Evolutionary conservation across 2,797 vertebrate species (phyloP).

Genomic region (Poeciliopsis infans): DNA sequence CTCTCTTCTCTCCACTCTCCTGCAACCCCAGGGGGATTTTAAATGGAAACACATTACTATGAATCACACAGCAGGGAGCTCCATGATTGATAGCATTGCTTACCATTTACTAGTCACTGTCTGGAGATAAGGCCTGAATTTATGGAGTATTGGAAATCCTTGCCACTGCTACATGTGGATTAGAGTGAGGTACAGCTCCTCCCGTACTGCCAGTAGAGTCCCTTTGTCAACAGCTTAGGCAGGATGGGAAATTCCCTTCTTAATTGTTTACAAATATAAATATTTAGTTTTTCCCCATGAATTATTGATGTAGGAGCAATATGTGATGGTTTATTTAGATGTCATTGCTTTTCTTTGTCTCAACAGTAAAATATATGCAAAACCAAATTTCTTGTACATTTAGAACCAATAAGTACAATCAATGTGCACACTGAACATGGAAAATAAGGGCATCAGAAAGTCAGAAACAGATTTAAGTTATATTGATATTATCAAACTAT

Average conservation of each 20-base stretch:
- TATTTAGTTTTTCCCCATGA: slow-evolving; percentile 22
- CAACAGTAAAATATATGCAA: too few species aligned
- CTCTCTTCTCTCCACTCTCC: slow-evolving; percentile 42
- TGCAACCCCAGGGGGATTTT: slow-evolving; percentile 71
- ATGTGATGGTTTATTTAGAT: not conserved
- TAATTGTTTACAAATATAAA: slow-evolving; percentile 58
- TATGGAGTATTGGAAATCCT: slow-evolving; percentile 80
- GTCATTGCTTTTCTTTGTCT: too few species aligned
- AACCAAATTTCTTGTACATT: too few species aligned
- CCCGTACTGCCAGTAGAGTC: slow-evolving; percentile 40
- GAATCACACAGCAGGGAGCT: slow-evolving; percentile 80
- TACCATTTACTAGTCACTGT: slow-evolving; percentile 83
- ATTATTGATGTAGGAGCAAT: slow-evolving; percentile 40
- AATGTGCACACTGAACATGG: too few species aligned
- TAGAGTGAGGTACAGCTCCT: slow-evolving; percentile 62
- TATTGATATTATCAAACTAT: too few species aligned
- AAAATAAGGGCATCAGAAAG: too few species aligned
- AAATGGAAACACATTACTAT: slow-evolving; percentile 83
- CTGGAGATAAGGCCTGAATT: slow-evolving; percentile 78
- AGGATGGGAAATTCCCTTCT: slow-evolving; percentile 42
- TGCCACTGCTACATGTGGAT: slow-evolving; percentile 74
- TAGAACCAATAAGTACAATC: too few species aligned
- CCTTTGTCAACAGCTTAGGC: slow-evolving; percentile 55
- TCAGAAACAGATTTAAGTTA: too few species aligned
- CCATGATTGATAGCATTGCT: slow-evolving; percentile 79